These are phyloP conservation scores for Columba livia DNA, from an alignment of 2,113 vertebrate species.

Conservation along the genomic window DNA sequence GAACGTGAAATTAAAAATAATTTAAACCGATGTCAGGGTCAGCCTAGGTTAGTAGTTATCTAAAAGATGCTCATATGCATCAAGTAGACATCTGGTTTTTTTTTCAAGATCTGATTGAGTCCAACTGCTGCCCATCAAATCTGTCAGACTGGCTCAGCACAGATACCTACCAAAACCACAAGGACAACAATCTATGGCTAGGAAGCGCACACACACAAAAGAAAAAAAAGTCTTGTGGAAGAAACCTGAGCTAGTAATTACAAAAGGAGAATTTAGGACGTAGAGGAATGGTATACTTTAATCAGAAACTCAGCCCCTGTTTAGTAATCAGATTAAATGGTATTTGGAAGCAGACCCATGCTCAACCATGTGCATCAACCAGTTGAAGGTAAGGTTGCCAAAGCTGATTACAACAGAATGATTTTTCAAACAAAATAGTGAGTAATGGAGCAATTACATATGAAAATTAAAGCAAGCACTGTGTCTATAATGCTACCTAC, in stretches of 20 bases:
- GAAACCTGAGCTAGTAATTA: neutral
- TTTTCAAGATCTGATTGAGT: neutral
- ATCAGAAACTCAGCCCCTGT: neutral
- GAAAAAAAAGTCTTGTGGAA: neutral
- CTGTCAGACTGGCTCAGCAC: neutral
- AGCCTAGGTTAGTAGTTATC: neutral
- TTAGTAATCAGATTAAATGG: neutral
- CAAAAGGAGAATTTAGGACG: neutral
- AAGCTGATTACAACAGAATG: neutral
- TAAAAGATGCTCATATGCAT: neutral
- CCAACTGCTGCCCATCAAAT: neutral
- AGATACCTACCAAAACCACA: neutral
- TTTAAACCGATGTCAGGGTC: neutral
- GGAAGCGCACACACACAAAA: neutral
- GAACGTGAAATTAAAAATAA: neutral
- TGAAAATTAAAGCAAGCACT: neutral
- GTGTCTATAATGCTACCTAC: neutral
- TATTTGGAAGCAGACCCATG: neutral
- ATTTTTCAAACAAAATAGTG: neutral
- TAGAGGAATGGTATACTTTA: neutral
- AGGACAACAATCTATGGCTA: neutral
- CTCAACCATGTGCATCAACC: neutral
- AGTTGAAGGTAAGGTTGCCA: neutral
- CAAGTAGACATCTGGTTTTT: neutral
- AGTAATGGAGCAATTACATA: neutral